Conservation (phyloP, 2,797 vertebrate species). For the Vespertilio murinus region DNA sequence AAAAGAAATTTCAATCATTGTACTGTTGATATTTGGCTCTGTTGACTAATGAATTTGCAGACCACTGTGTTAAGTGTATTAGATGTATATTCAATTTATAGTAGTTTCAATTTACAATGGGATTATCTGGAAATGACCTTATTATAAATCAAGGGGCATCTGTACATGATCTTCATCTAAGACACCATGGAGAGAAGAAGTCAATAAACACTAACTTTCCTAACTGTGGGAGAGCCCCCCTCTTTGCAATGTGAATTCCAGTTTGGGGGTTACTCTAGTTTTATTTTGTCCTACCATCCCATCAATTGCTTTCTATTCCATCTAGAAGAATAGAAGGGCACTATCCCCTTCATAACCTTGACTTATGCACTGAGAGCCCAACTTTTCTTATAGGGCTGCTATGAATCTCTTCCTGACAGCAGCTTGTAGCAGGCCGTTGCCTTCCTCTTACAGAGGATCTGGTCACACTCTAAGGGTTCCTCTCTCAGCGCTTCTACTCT, state of each 20-base stretch:
- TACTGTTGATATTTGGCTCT: too few species aligned
- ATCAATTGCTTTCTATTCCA: background rate
- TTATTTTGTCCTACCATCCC: background rate
- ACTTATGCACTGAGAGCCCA: fast-evolving
- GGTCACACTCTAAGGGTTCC: background rate
- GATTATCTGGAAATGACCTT: background rate
- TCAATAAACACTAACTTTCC: background rate
- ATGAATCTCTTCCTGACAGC: background rate
- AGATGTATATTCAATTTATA: background rate
- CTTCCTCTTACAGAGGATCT: background rate
- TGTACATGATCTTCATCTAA: background rate
- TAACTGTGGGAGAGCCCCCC: background rate
- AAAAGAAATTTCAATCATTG: too few species aligned
- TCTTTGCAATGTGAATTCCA: background rate
- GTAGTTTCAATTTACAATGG: background rate
- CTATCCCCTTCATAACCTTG: background rate
- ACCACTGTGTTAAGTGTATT: background rate
- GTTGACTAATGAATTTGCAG: too few species aligned
- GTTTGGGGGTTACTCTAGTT: background rate
- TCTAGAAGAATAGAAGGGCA: background rate
- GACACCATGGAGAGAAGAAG: background rate
- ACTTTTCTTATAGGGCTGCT: background rate
- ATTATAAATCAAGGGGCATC: background rate
- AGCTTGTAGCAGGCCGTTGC: background rate
- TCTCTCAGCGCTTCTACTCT: background rate